Evolutionary conservation across 2,888 invertebrate genomes (phyloP).

Genomic region (Callyntrura sp.): DNA sequence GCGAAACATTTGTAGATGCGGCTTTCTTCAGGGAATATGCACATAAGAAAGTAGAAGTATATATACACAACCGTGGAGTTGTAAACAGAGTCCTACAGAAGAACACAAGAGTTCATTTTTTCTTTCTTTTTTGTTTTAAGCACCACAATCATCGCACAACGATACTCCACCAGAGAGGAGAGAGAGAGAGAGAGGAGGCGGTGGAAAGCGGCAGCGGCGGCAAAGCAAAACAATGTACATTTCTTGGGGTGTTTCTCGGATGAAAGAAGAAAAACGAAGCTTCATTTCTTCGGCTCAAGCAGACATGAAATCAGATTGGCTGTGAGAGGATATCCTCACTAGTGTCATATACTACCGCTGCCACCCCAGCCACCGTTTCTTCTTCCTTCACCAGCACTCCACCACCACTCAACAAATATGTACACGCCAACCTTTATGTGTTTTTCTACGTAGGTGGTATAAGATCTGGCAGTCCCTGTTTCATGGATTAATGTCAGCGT

Average conservation of each 20-base stretch:
- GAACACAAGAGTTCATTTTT: slow-evolving; percentile 34
- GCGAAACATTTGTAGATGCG: neutral
- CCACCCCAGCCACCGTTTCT: slow-evolving; percentile 2
- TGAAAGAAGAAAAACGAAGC: slow-evolving; percentile 50
- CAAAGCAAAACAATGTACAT: slow-evolving; percentile 54
- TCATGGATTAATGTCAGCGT: slow-evolving; percentile 79
- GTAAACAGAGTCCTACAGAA: slow-evolving; percentile 17
- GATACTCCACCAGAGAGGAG: neutral
- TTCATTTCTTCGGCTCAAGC: slow-evolving; percentile 47
- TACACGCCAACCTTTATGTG: slow-evolving; percentile 18
- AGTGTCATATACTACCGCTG: slow-evolving; percentile 26
- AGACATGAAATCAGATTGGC: slow-evolving; percentile 69
- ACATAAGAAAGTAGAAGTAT: neutral
- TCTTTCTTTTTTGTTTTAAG: slow-evolving; percentile 34
- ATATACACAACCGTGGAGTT: slow-evolving; percentile 1
- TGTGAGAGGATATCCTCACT: slow-evolving; percentile 71
- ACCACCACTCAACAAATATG: neutral
- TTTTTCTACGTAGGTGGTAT: slow-evolving; percentile 18
- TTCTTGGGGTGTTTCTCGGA: slow-evolving; percentile 32
- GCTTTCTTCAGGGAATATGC: slow-evolving; percentile 19
- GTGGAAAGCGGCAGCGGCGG: neutral
- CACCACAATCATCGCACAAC: slow-evolving; percentile 38
- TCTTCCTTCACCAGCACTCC: neutral
- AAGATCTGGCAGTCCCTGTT: slow-evolving; percentile 46
- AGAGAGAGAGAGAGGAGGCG: neutral